Percentiles rank a stretch among this genome's conserved stretches.
These are phyloP conservation scores for Luperina testacea DNA, from an alignment of 2,888 invertebrate species.

Conservation along the genomic window DNA sequence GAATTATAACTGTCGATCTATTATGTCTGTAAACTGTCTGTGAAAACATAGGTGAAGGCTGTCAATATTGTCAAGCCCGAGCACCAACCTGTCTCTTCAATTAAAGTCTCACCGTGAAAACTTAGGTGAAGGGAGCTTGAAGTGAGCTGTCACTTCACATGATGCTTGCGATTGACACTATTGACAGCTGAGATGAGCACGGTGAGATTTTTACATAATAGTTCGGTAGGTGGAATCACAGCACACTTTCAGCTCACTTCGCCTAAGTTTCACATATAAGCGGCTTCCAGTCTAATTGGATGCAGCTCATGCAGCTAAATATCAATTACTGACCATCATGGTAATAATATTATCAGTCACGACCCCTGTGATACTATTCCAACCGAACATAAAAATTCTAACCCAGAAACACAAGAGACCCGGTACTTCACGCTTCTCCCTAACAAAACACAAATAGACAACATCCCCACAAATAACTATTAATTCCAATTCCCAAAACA, in stretches of 20 bases:
- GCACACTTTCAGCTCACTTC: too few species aligned
- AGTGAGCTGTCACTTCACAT: not conserved
- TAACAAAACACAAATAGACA: slow-evolving; percentile 16
- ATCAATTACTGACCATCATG: too few species aligned
- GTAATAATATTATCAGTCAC: not conserved
- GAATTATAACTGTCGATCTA: not conserved
- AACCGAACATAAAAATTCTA: not conserved
- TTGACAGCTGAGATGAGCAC: too few species aligned
- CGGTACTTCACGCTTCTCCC: not conserved
- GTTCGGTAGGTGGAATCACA: too few species aligned
- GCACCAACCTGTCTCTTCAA: not conserved
- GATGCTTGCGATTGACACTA: not conserved
- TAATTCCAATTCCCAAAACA: slow-evolving; percentile 42
- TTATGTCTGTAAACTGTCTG: not conserved
- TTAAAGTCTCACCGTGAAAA: not conserved
- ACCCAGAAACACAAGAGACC: not conserved
- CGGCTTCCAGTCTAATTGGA: too few species aligned
- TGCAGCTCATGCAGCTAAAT: too few species aligned
- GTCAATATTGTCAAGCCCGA: too few species aligned
- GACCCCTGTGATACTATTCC: not conserved
- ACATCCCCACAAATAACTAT: slow-evolving; percentile 27
- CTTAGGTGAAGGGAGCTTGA: not conserved
- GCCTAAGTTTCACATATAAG: too few species aligned
- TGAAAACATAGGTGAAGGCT: not conserved
- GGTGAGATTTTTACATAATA: too few species aligned